These are phyloP conservation scores for Prionailurus bengalensis DNA, from an alignment of 2,113 vertebrate genomes.

Conservation along the genomic window DNA sequence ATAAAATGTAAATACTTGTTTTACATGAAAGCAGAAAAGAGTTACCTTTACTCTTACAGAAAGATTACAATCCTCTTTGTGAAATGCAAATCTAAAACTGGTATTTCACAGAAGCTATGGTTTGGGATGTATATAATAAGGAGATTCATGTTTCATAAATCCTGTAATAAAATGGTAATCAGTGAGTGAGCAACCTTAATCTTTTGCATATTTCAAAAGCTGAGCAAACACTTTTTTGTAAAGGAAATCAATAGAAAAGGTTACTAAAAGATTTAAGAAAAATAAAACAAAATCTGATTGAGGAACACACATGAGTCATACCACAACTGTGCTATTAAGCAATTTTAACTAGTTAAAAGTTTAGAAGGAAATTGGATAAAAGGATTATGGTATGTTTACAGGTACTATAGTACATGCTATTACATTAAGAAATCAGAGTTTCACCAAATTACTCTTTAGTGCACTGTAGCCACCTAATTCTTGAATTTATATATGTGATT, in stretches of 20 bases:
- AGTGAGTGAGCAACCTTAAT: conserved; percentile 51
- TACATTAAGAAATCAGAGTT: neutral
- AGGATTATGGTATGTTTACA: neutral
- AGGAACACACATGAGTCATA: neutral
- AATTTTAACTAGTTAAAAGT: conserved; percentile 23
- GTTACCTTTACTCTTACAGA: neutral
- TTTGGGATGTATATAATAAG: conserved; percentile 18
- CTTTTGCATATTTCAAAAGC: conserved; percentile 59
- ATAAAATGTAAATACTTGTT: conserved; percentile 6
- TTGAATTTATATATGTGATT: neutral
- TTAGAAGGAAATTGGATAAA: neutral
- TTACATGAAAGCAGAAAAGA: neutral
- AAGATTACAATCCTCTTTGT: conserved; percentile 16
- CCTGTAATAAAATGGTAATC: conserved; percentile 21
- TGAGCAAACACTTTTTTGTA: neutral
- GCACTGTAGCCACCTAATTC: neutral
- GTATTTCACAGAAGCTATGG: neutral
- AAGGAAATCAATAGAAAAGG: conserved; percentile 58
- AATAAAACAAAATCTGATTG: conserved; percentile 10
- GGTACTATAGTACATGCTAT: neutral
- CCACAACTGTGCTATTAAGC: neutral
- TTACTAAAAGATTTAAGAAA: neutral
- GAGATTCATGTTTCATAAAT: conserved; percentile 53
- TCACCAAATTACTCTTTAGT: neutral
- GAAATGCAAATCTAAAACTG: conserved; percentile 56